These are phyloP conservation scores for Scaptomyza montana DNA, from an alignment of 1,140 invertebrate species.

Conservation along the genomic window DNA sequence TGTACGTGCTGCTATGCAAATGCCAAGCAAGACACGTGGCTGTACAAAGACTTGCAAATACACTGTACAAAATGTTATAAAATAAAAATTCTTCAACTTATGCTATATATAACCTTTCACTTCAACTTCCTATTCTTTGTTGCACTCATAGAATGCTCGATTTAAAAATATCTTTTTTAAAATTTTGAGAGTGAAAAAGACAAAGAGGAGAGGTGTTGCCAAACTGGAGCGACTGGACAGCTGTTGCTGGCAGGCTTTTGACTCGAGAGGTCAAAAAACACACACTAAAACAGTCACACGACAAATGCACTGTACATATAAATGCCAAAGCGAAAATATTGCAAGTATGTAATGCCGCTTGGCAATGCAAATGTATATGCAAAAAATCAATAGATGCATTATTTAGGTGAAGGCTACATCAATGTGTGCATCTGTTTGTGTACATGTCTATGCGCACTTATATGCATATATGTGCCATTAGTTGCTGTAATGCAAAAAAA, in stretches of 20 bases:
- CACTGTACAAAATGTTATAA: not conserved
- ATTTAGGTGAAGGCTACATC: conserved; percentile 67
- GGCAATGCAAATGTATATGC: conserved; percentile 49
- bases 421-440: conserved; percentile 52
- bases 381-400: conserved; percentile 57
- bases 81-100: not conserved
- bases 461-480: conserved; percentile 15
- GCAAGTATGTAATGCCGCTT: conserved; percentile 40
- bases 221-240: conserved; percentile 51
- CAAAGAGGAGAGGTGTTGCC: not conserved
- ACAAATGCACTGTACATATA: not conserved
- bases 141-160: too few species aligned
- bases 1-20: conserved; percentile 70
- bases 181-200: not conserved
- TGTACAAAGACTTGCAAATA: conserved; percentile 29
- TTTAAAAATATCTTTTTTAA: too few species aligned
- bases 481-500: conserved; percentile 43
- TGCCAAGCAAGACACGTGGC: conserved; percentile 66
- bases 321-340: conserved; percentile 20
- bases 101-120: too few species aligned
- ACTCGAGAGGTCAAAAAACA: conserved; percentile 35
- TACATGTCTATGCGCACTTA: conserved; percentile 42
- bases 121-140: too few species aligned
- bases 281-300: not conserved
- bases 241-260: conserved; percentile 55